Evolutionary conservation across 2,113 vertebrate genomes (phyloP).

Genomic region (Pangasianodon hypophthalmus): DNA sequence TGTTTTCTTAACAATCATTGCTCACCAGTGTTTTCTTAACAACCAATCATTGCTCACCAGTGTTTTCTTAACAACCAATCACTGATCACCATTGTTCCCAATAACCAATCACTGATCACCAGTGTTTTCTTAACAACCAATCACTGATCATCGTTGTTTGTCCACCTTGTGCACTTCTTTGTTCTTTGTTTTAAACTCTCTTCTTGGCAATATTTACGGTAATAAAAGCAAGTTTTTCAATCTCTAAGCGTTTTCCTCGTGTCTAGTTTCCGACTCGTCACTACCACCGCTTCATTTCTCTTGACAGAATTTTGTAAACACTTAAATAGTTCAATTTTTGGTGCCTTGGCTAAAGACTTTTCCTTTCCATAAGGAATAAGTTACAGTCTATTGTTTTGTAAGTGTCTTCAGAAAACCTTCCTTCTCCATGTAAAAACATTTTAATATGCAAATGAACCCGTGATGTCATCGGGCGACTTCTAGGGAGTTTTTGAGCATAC

Average conservation of each 20-base stretch:
- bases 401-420: not conserved
- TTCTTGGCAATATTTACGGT: too few relatives aligned
- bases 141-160: too few relatives aligned
- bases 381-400: not conserved
- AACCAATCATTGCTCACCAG: too few relatives aligned
- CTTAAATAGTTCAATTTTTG: not conserved
- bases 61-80: too few relatives aligned
- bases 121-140: too few relatives aligned
- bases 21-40: too few relatives aligned
- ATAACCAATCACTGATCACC: not conserved
- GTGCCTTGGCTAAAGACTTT: not conserved
- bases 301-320: not conserved
- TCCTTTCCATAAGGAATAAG: not conserved
- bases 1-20: not conserved
- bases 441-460: not conserved
- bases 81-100: too few relatives aligned
- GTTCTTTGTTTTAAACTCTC: too few relatives aligned
- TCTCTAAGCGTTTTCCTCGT: too few relatives aligned
- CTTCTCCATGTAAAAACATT: not conserved
- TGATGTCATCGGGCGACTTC: not conserved
- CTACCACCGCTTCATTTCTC: not conserved
- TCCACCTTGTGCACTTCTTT: too few relatives aligned
- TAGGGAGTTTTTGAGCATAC: not conserved
- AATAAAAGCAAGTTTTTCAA: too few relatives aligned
- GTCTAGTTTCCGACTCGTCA: too few relatives aligned